Evolutionary conservation across 2,113 vertebrate genomes (phyloP).

Genomic region (Brienomyrus brachyistius): DNA sequence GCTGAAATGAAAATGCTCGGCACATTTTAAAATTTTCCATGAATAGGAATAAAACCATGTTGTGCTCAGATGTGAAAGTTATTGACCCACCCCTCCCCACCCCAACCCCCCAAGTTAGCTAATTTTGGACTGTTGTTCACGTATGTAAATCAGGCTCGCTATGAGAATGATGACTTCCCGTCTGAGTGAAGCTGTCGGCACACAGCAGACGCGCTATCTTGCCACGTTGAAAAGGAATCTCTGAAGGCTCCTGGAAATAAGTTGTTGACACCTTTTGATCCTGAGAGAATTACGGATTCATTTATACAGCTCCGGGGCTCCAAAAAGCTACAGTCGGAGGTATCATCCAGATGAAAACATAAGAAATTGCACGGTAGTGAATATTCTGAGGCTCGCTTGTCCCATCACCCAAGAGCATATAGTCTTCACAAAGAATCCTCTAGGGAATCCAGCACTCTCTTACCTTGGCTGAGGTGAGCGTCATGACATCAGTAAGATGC

Average conservation of each 20-base stretch:
- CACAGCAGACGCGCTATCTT: background rate
- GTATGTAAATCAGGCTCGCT: background rate
- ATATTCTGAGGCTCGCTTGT: background rate
- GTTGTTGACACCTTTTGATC: background rate
- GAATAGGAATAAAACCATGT: background rate
- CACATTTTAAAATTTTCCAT: background rate
- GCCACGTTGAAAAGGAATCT: background rate
- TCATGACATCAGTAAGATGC: background rate
- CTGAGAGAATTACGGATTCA: background rate
- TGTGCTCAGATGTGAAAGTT: background rate
- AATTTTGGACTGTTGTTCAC: background rate
- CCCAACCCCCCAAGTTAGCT: background rate
- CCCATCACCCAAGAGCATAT: background rate
- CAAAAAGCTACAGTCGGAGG: background rate
- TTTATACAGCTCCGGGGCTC: background rate
- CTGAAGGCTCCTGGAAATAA: conserved; percentile 6
- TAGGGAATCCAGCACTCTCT: background rate
- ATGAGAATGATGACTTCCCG: background rate
- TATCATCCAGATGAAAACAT: background rate
- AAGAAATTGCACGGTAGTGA: background rate
- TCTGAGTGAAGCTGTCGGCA: background rate
- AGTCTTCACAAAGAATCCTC: background rate
- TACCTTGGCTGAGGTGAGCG: background rate
- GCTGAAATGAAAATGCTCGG: background rate
- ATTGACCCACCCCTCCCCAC: background rate